A percentile compares a stretch with the other conserved stretches of the same genome.
These are phyloP conservation scores for Aepyceros melampus DNA, from an alignment of 2,113 vertebrate genomes.

Conservation along the genomic window DNA sequence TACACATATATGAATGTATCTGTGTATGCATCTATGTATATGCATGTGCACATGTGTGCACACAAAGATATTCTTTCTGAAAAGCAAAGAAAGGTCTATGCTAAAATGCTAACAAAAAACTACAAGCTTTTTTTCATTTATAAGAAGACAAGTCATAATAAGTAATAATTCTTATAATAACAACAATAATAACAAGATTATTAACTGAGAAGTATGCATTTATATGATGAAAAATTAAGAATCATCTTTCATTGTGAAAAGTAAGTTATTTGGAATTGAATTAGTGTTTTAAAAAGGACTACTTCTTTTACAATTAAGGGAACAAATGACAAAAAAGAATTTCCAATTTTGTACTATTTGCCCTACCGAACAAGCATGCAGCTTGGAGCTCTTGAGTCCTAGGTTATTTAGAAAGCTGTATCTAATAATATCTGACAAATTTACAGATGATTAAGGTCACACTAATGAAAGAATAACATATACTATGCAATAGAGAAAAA, in stretches of 20 bases:
- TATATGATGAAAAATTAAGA: background rate
- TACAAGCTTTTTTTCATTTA: background rate
- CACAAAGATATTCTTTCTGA: background rate
- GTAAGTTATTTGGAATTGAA: background rate
- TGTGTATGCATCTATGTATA: background rate
- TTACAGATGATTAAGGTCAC: slow-evolving; percentile 52
- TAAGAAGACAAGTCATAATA: background rate
- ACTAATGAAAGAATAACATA: slow-evolving; percentile 31
- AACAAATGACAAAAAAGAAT: slow-evolving; percentile 33
- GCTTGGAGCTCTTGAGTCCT: background rate
- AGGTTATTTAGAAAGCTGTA: slow-evolving; percentile 8
- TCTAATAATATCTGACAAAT: slow-evolving; percentile 3
- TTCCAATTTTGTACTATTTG: slow-evolving; percentile 8
- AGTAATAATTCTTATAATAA: background rate
- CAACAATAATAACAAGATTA: background rate
- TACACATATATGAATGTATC: background rate
- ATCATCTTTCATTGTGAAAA: slow-evolving; percentile 14
- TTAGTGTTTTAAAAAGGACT: background rate
- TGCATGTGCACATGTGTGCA: background rate
- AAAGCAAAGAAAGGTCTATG: background rate
- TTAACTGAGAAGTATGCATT: background rate
- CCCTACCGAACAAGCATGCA: background rate
- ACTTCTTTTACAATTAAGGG: slow-evolving; percentile 20
- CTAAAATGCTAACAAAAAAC: background rate
- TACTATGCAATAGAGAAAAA: background rate